These are phyloP conservation scores for Cantharis rustica DNA, from an alignment of 2,888 invertebrate species.

Conservation along the genomic window DNA sequence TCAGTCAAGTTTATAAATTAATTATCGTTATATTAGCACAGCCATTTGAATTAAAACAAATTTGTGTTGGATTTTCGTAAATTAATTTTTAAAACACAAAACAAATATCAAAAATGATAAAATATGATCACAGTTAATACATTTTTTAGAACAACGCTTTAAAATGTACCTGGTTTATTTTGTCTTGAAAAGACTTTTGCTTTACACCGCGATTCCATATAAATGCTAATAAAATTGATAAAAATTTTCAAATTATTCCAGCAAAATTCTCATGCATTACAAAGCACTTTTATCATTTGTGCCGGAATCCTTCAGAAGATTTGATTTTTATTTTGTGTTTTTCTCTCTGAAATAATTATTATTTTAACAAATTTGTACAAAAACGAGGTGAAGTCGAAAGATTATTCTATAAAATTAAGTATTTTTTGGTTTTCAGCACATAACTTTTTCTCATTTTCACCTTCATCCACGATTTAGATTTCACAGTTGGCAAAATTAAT, in stretches of 20 bases:
- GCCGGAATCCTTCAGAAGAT: not conserved
- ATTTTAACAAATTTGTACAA: not conserved
- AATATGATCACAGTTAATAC: not conserved
- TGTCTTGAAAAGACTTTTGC: not conserved
- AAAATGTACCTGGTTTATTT: not conserved
- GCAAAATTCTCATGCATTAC: not conserved
- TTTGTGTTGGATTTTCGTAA: not conserved
- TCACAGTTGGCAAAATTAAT: not conserved
- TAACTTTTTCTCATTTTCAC: not conserved
- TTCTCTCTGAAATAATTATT: not conserved
- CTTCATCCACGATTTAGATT: not conserved
- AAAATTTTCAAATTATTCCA: not conserved
- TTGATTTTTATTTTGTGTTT: not conserved
- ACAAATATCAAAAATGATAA: not conserved
- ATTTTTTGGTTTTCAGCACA: not conserved
- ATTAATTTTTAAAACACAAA: not conserved
- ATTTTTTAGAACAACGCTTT: not conserved
- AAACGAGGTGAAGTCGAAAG: not conserved
- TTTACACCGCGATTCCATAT: not conserved
- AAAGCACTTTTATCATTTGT: not conserved
- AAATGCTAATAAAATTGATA: not conserved
- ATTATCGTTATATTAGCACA: constrained; percentile 9
- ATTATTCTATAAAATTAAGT: not conserved
- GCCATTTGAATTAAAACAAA: constrained; percentile 1
- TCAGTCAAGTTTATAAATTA: constrained; percentile 1